phyloP scores from a whole-genome alignment of 1,140 invertebrate genomes.

The Drosophila watanabei region DNA sequence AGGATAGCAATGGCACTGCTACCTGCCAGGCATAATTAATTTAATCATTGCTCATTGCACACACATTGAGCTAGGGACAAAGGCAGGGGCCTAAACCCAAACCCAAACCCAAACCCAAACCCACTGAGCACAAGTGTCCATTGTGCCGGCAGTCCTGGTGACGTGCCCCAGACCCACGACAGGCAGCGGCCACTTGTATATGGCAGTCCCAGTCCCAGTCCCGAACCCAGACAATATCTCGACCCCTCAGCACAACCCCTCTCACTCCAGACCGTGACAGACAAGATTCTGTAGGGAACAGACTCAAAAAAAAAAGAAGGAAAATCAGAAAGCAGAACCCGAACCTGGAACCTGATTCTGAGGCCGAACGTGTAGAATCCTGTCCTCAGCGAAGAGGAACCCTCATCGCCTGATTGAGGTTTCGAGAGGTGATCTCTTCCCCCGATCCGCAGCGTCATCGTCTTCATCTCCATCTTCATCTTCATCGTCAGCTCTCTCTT shows the following conservation, averaged over 20 bases:
- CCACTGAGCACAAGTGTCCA: slow-evolving; percentile 71
- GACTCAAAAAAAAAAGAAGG: neutral
- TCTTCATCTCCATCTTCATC: no score
- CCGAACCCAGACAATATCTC: slow-evolving; percentile 42
- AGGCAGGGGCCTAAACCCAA: slow-evolving; percentile 6
- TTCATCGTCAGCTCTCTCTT: slow-evolving; percentile 70
- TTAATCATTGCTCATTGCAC: slow-evolving; percentile 80
- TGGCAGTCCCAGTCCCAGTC: slow-evolving; percentile 15
- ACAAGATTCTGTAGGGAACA: slow-evolving; percentile 41
- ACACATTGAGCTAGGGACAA: slow-evolving; percentile 54
- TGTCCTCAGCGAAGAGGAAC: no score
- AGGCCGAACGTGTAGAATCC: slow-evolving; percentile 32
- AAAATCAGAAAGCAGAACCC: slow-evolving; percentile 2
- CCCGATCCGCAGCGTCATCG: slow-evolving; percentile 35
- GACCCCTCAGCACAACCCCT: slow-evolving; percentile 45
- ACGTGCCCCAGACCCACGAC: slow-evolving; percentile 77
- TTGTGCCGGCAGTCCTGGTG: slow-evolving; percentile 64
- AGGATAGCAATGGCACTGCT: slow-evolving; percentile 22
- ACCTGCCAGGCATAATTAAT: slow-evolving; percentile 79
- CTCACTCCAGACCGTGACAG: slow-evolving; percentile 48
- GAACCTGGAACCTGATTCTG: slow-evolving; percentile 22
- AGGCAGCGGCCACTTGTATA: slow-evolving; percentile 38
- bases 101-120: slow-evolving; percentile 17
- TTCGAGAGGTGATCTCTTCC: slow-evolving; percentile 64
- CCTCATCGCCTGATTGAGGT: slow-evolving; percentile 67